phyloP scores from a whole-genome alignment of 2,113 vertebrate genomes.

The Emydura subglobosa region DNA sequence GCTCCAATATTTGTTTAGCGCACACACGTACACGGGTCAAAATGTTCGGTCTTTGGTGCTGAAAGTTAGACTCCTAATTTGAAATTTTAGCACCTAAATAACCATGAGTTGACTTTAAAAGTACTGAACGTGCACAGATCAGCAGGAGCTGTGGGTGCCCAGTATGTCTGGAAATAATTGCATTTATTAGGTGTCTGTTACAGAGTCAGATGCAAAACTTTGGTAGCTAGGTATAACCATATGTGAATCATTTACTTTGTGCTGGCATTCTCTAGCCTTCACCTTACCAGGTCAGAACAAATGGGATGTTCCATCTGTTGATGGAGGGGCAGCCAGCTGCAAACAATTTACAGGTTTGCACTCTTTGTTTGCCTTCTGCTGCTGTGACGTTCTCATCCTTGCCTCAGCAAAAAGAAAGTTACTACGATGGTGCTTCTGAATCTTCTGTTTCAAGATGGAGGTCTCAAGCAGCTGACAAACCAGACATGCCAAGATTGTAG shows the following conservation, averaged over 20 bases:
- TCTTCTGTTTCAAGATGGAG: not conserved
- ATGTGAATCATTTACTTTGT: not conserved
- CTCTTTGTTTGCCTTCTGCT: not conserved
- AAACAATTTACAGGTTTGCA: not conserved
- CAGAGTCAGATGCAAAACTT: not conserved
- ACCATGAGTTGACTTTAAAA: rapidly evolving
- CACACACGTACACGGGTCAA: not conserved
- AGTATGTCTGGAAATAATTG: not conserved
- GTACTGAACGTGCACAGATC: rapidly evolving
- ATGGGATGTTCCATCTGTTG: not conserved
- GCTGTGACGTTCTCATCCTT: not conserved
- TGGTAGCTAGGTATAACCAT: not conserved
- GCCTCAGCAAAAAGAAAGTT: not conserved
- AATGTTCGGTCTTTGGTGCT: not conserved
- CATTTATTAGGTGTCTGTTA: not conserved
- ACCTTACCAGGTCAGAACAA: not conserved
- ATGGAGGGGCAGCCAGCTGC: not conserved
- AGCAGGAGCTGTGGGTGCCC: not conserved
- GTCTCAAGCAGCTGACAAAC: not conserved
- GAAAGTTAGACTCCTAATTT: not conserved
- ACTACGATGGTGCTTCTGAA: not conserved
- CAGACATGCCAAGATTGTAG: not conserved
- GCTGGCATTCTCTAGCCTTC: not conserved
- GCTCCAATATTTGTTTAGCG: not conserved
- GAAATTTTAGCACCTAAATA: not conserved